Percentiles rank a stretch among this genome's conserved stretches.
Conservation (phyloP, 1,140 invertebrate genomes). For the Helicorthomorpha holstii region DNA sequence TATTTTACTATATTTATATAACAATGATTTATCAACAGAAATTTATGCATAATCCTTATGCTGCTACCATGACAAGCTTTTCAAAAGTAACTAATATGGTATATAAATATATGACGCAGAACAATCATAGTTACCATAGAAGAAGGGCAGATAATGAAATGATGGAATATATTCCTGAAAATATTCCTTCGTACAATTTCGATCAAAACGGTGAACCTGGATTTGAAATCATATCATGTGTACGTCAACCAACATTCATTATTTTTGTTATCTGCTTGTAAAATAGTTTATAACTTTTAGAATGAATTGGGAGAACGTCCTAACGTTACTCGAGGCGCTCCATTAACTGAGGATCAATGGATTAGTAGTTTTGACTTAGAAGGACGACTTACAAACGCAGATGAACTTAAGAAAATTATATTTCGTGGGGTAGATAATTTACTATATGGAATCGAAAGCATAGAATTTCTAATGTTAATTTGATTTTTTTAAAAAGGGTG, state of each 20-base stretch:
- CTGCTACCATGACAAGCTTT: constrained; percentile 61
- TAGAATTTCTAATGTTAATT: constrained; percentile 1
- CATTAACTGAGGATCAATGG: constrained; percentile 64
- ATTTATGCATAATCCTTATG: constrained; percentile 47
- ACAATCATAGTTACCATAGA: constrained; percentile 1
- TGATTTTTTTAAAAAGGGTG: constrained; percentile 34
- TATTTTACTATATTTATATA: too few relatives aligned
- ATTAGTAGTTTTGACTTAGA: constrained; percentile 50
- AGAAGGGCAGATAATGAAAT: constrained; percentile 28
- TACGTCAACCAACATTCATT: neutral
- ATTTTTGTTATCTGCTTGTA: neutral
- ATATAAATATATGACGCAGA: constrained; percentile 24
- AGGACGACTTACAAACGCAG: constrained; percentile 36
- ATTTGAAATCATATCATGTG: constrained; percentile 26
- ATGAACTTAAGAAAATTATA: constrained; percentile 32
- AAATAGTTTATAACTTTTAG: constrained; percentile 13
- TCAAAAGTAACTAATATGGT: constrained; percentile 57
- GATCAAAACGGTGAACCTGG: constrained; percentile 28
- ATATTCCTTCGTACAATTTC: constrained; percentile 28
- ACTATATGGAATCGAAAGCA: constrained; percentile 4
- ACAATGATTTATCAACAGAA: constrained; percentile 32
- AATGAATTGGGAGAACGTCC: constrained; percentile 25
- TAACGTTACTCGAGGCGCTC: constrained; percentile 35
- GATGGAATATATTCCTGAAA: constrained; percentile 36
- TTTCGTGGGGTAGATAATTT: constrained; percentile 50